Base-by-base conservation (phyloP, 1,140 invertebrate species). In the Piezodorus guildinii region DNA sequence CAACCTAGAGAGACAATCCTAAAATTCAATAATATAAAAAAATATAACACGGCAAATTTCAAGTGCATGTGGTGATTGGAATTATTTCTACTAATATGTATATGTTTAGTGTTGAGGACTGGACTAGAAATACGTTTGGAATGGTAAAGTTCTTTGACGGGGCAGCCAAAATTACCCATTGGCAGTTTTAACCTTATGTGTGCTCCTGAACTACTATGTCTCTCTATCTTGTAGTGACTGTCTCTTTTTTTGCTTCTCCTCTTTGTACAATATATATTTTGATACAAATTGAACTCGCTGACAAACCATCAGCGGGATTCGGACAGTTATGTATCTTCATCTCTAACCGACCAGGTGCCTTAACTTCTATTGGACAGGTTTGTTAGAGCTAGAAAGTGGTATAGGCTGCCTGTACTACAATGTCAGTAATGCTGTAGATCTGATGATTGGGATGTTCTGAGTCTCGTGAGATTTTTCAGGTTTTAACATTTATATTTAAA, bases 341-440 rank as follows among this genome's bases (percentile, higher is more conserved):
- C 62, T 63, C 62, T 63, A 56, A 56, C 30, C 39, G 39, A 54
- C 39, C 39, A 63, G 62, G 62, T 63, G 62, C 62, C 62, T 63
- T 63, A 63, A 21, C 23, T 56, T 49, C 46, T 56, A 25, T 56
- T 56, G 52, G 52, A 56, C 52, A 56, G 52, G 52, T 56, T 56
- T 56, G 52, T 56, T 56, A 56, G 52, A 56, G 52, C 34, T 39
- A 39, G 34, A 39, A 39, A 6, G 34, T 39, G 34, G 34, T 39
- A 39, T 56, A 56, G 52, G 27, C 14, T 25, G 14, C 17, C 14
- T 5, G 52, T 19, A 54, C 52, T 21, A 23, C 34, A 39, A 10
- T 39, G 34, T 39, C 34, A 39, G 34, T 39, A 39, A 39, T 10
- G 21, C n/a, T 49, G 46, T 56, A 25, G 52, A 56, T 25, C 52